A percentile compares a stretch with the other conserved stretches of the same genome.
These are phyloP conservation scores for Archilochus colubris DNA, from an alignment of 2,113 vertebrate genomes.

Conservation along the genomic window DNA sequence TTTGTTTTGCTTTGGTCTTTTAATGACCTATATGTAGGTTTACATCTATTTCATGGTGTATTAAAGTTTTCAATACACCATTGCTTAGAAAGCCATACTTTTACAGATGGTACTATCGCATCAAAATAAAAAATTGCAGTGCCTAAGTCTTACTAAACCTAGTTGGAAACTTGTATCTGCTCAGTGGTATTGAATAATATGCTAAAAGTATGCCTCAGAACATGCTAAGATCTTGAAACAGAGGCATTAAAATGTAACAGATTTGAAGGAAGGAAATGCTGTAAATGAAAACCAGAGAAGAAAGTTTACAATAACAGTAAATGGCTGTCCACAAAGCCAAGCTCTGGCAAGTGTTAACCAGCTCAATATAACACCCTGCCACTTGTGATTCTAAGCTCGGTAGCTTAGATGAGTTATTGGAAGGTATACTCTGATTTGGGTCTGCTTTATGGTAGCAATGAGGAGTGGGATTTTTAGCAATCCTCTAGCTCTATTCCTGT, in stretches of 20 bases:
- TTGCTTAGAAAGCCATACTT: neutral
- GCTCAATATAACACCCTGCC: neutral
- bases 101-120: neutral
- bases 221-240: neutral
- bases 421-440: neutral
- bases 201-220: conserved; percentile 18
- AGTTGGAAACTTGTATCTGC: neutral
- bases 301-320: neutral
- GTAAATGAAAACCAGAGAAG: conserved; percentile 40
- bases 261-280: neutral
- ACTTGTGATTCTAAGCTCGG: neutral
- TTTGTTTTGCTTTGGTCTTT: neutral
- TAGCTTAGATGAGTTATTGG: neutral
- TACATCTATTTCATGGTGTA: neutral
- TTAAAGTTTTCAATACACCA: neutral
- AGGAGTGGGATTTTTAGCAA: neutral
- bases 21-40: neutral
- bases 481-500: neutral
- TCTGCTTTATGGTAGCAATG: neutral
- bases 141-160: neutral
- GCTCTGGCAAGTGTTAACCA: conserved; percentile 1
- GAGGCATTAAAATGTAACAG: neutral
- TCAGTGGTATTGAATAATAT: neutral
- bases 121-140: neutral
- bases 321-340: neutral